Base-by-base conservation (phyloP, 2,888 invertebrate genomes). In the Parasteatoda lunata region DNA sequence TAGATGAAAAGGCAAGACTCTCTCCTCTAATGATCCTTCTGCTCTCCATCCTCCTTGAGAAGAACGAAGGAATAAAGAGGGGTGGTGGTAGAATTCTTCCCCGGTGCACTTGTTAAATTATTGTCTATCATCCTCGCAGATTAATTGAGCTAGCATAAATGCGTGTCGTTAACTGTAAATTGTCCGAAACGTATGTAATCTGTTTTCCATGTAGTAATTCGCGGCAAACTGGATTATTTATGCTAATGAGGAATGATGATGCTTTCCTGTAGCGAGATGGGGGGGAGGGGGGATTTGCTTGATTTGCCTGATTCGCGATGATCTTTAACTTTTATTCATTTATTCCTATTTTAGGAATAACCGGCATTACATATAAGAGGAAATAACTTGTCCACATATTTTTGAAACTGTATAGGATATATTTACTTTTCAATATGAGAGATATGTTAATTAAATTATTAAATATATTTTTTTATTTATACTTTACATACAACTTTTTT, bases 111-210 rank as follows among this genome's bases (percentile, higher is more conserved):
- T 79, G 79, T 80, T 76, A 80, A 80, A 80, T 85, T 75, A 80
- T 80, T 80, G 80, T 80, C 78, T 80, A 75, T 70, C 80, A 59
- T 79, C 85, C 85, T 80, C 80, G 79, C 85, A 85, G 80, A 85
- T 85, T 79, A 85, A 85, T 85, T 79, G 85, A 85, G 85, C 79
- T 80, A 85, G 85, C 85, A 75, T 76, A 85, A 85, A 85, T 85
- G 85, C 85, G 76, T 85, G 85, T 85, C 85, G 85, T 85, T 85
- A 80, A 85, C 85, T 85, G 85, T 85, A 85, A 85, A 85, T 85
- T 79, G 80, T 71, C 85, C 76, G 85, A 76, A 85, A 85, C 85
- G 85, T 85, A 85, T 85, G 85, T 85, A 85, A 85, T 85, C 79
- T 85, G 85, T 85, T 85, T 85, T 75, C 85, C 79, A 71, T 85